Evolutionary conservation across 2,113 vertebrate species (phyloP).

Genomic region (Phasianus colchicus): DNA sequence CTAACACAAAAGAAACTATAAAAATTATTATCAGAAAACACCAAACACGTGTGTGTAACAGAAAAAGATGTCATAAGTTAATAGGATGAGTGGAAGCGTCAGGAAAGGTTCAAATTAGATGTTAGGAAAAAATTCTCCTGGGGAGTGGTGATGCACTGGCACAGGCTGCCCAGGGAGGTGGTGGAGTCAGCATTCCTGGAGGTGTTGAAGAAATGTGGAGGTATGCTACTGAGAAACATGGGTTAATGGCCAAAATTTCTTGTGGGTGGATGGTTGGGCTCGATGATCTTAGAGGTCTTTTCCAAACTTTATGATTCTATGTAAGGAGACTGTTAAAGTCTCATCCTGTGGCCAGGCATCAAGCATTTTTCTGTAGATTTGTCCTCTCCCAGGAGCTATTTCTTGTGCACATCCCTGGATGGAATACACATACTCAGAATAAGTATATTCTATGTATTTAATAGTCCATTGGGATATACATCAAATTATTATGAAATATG

Average conservation of each 20-base stretch:
- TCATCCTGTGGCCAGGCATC: background rate
- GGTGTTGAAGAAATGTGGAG: no score
- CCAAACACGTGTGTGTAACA: background rate
- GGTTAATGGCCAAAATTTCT: no score
- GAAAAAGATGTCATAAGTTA: background rate
- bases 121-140: no score
- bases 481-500: background rate
- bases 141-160: no score
- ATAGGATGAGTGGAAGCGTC: no score
- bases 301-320: no score
- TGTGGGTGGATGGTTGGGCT: no score
- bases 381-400: background rate
- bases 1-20: constrained; percentile 1
- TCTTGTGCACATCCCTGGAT: background rate
- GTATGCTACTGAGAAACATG: no score
- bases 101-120: no score
- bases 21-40: background rate
- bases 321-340: background rate
- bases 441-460: background rate
- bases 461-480: background rate
- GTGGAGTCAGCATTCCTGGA: no score
- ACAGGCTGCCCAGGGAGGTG: no score
- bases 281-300: no score
- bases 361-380: background rate
- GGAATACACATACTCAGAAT: background rate